These are phyloP conservation scores for Cantharis rustica DNA, from an alignment of 2,888 invertebrate genomes.

Conservation along the genomic window DNA sequence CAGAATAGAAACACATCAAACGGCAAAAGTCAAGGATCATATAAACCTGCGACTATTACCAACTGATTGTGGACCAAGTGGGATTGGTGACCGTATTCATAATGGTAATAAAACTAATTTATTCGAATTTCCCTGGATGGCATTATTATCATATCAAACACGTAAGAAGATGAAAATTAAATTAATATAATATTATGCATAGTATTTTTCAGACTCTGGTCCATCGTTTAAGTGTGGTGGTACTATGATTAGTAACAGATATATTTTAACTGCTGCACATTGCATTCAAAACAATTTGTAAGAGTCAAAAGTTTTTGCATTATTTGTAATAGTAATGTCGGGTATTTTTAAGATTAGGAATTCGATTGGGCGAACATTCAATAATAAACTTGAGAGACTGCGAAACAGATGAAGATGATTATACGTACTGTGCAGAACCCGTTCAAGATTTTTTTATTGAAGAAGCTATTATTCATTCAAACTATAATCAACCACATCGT, in stretches of 20 bases:
- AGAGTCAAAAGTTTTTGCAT: not conserved
- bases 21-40: not conserved
- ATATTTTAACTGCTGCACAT: constrained; percentile 64
- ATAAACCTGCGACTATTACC: not conserved
- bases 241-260: constrained; percentile 56
- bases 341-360: not conserved
- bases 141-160: constrained; percentile 64
- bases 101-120: constrained; percentile 40
- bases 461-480: not conserved
- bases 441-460: not conserved
- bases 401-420: not conserved
- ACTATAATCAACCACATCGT: not conserved
- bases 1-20: not conserved
- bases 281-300: constrained; percentile 54
- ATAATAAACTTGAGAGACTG: not conserved
- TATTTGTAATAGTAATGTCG: not conserved
- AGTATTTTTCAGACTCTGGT: constrained; percentile 42
- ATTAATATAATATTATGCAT: constrained; percentile 37
- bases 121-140: constrained; percentile 79
- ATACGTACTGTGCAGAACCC: not conserved
- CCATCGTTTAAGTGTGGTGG: constrained; percentile 57
- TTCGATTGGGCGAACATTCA: not conserved
- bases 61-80: not conserved
- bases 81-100: not conserved
- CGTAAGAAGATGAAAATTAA: constrained; percentile 24